Evolutionary conservation across 2,113 vertebrate genomes (phyloP).

Genomic region (Tenebrosternarchus preto): DNA sequence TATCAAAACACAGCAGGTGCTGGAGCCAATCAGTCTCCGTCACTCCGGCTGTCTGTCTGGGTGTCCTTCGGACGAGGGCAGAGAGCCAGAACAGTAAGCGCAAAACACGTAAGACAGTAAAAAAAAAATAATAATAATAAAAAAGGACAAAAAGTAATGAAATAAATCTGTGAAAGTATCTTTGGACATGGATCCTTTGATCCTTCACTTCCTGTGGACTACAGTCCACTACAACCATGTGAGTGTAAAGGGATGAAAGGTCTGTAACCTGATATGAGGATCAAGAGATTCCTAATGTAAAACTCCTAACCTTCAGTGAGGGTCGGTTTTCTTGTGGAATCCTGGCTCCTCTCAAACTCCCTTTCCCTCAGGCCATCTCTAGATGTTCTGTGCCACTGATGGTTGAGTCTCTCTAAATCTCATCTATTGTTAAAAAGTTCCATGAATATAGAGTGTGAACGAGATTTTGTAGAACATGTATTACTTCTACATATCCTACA

Average conservation of each 20-base stretch:
- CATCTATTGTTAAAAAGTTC: background rate
- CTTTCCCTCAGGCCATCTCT: background rate
- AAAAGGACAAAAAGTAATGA: no score
- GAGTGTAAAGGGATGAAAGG: no score
- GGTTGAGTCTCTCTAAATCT: background rate
- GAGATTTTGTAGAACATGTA: background rate
- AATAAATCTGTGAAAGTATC: slow-evolving; percentile 15
- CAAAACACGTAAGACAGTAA: no score
- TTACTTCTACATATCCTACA: background rate
- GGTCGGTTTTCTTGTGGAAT: background rate
- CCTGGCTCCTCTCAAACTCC: background rate
- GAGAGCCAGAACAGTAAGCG: slow-evolving; percentile 32
- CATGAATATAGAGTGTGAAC: background rate
- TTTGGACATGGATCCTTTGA: background rate
- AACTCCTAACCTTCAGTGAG: background rate
- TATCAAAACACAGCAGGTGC: slow-evolving; percentile 56
- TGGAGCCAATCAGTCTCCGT: slow-evolving; percentile 50
- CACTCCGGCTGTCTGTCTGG: background rate
- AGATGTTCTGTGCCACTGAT: background rate
- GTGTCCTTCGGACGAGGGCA: slow-evolving; percentile 15
- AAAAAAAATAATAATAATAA: background rate
- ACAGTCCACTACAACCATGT: background rate
- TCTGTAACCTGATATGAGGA: no score
- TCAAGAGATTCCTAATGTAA: background rate
- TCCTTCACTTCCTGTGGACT: slow-evolving; percentile 9